A percentile compares a stretch with the other conserved stretches of the same genome.
Evolutionary conservation across 2,888 invertebrate species (phyloP).

Genomic region (Eupeodes latifasciatus): DNA sequence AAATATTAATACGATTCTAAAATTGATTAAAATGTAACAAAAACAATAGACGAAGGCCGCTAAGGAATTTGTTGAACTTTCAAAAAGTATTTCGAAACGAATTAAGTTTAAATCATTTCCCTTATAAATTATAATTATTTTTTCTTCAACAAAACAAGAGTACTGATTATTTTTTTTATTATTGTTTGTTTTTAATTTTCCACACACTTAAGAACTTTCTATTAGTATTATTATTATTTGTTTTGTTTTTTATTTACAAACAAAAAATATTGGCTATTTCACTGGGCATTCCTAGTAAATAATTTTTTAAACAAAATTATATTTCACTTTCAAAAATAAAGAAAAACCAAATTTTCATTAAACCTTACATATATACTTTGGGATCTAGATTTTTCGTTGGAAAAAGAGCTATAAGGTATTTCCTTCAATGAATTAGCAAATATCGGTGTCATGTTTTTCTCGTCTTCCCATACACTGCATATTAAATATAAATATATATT

Average conservation of each 20-base stretch:
- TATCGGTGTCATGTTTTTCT: constrained; percentile 72
- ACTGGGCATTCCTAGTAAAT: constrained; percentile 53
- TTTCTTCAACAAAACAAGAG: background rate
- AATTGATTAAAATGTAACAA: too few species aligned
- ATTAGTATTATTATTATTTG: background rate
- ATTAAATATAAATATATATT: constrained; percentile 31
- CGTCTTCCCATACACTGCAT: constrained; percentile 63
- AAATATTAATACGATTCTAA: too few species aligned
- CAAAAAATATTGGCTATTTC: constrained; percentile 43
- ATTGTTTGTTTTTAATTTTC: background rate
- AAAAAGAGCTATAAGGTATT: constrained; percentile 73
- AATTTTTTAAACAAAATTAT: constrained; percentile 7
- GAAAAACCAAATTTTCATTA: constrained; percentile 47
- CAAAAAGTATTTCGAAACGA: too few species aligned
- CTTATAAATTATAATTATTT: background rate
- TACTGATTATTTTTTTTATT: background rate
- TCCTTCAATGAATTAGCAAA: constrained; percentile 72
- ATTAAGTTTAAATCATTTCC: too few species aligned
- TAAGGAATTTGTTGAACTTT: too few species aligned
- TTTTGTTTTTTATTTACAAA: background rate
- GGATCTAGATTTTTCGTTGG: constrained; percentile 75
- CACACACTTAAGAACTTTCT: constrained; percentile 53
- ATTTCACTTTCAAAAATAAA: constrained; percentile 29
- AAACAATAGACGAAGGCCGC: too few species aligned
- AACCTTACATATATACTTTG: constrained; percentile 70